Base-by-base conservation (phyloP, 2,888 invertebrate species). In the Slavum lentiscoides region DNA sequence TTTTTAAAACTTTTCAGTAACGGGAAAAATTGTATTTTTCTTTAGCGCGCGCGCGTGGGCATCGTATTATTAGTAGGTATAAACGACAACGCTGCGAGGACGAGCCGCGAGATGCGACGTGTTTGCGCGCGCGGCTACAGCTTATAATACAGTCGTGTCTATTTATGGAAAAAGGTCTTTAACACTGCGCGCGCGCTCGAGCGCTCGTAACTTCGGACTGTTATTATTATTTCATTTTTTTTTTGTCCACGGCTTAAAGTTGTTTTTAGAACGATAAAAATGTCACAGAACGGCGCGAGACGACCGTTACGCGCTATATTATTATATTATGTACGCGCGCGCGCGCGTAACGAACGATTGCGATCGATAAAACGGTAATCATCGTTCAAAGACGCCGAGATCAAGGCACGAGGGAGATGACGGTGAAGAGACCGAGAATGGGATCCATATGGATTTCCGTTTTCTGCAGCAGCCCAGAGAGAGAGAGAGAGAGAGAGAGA, bases 81-180 rank as follows among this genome's bases (percentile, higher is more conserved):
- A 55, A 55, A 55, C 19, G 55, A 55, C 55, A 55, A 55, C 55
- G 19, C 64, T 4, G 30, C 30, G 30, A 4, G 4, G 62, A 37
- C 17, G 23, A 23, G 67, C 23, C 43, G 67, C 39, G 67, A 37
- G 67, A 49, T 76, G 58, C 2, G 6, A 19, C 4, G 30, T 3
- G 19, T 55, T 49, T 2, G 30, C 30, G n/a, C 30, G 30, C 21
- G n/a, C 21, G 13, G 49, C 23, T 3, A 30, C 39, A 30, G 39
- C 39, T 9, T 43, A 43, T 43, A 1, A 43, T 39, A 4, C 19
- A 55, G 58, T 30, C 15, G 66, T 23, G 59, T 76, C 67, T 76
- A 76, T 76, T 76, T 76, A 68, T 76, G 75, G 75, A 76, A 49
- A 68, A 59, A 76, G 75, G 67, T 68, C 74, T 75, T 55, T 53